Conservation (phyloP, 2,888 invertebrate species). For the Dasysyrphus albostriatus region DNA sequence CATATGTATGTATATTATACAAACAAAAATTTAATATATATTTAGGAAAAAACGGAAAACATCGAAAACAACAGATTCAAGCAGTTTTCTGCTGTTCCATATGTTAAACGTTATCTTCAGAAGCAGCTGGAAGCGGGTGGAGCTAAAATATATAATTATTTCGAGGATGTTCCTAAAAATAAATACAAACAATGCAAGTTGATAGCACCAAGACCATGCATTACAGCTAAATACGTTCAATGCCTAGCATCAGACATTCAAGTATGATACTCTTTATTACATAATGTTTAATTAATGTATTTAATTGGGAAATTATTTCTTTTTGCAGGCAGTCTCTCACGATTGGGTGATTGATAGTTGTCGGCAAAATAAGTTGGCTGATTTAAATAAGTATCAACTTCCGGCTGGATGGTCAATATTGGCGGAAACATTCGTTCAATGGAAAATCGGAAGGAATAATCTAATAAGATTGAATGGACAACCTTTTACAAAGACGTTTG, state of each 20-base stretch:
- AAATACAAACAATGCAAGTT: slow-evolving; percentile 86
- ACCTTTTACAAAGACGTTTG: slow-evolving; percentile 85
- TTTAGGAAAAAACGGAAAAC: slow-evolving; percentile 36
- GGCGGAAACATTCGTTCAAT: slow-evolving; percentile 84
- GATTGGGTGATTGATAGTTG: slow-evolving; percentile 89
- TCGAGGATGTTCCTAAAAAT: slow-evolving; percentile 85
- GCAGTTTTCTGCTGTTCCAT: slow-evolving; percentile 85
- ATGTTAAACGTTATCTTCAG: slow-evolving; percentile 86
- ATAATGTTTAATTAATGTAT: background rate
- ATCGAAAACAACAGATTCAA: slow-evolving; percentile 79
- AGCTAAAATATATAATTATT: slow-evolving; percentile 87
- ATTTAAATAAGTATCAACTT: slow-evolving; percentile 85
- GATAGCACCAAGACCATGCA: slow-evolving; percentile 89
- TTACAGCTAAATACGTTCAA: slow-evolving; percentile 90
- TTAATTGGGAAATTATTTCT: slow-evolving; percentile 15
- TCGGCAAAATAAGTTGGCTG: slow-evolving; percentile 82
- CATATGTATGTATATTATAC: too few relatives aligned
- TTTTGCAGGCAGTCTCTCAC: slow-evolving; percentile 86
- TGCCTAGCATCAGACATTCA: slow-evolving; percentile 88
- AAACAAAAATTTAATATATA: background rate
- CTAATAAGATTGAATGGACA: slow-evolving; percentile 82
- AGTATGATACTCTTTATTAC: slow-evolving; percentile 63
- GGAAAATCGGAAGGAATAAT: slow-evolving; percentile 80
- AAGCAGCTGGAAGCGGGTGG: slow-evolving; percentile 87
- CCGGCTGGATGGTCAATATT: slow-evolving; percentile 87